These are phyloP conservation scores for Saguinus midas DNA, from an alignment of 2,113 vertebrate species.

Conservation along the genomic window DNA sequence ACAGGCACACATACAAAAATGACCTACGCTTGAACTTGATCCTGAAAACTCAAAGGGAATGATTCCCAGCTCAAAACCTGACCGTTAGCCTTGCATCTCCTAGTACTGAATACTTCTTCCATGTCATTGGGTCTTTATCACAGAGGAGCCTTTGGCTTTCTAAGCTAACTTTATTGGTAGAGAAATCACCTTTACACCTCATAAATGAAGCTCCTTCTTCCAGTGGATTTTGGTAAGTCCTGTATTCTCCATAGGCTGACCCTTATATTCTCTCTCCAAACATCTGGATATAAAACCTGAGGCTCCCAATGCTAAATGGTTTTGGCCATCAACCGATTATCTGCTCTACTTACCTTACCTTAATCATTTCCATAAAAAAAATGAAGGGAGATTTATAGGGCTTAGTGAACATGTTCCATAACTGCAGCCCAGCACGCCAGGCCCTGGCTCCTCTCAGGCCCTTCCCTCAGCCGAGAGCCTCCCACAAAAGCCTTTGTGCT, in stretches of 20 bases:
- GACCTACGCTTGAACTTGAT: not conserved
- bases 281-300: slow-evolving; percentile 55
- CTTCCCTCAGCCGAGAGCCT: slow-evolving; percentile 50
- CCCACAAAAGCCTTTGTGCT: not conserved
- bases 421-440: not conserved
- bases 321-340: slow-evolving; percentile 56
- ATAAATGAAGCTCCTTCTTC: slow-evolving; percentile 59
- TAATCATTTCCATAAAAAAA: slow-evolving; percentile 35
- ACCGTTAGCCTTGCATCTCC: not conserved
- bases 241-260: not conserved
- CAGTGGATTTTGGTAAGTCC: slow-evolving; percentile 25
- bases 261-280: slow-evolving; percentile 25
- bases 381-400: slow-evolving; percentile 40
- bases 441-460: slow-evolving; percentile 2
- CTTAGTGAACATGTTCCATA: slow-evolving; percentile 40
- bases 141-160: not conserved
- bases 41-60: not conserved
- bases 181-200: slow-evolving; percentile 26
- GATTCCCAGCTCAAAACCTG: not conserved
- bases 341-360: not conserved
- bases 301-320: slow-evolving; percentile 14
- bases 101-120: not conserved
- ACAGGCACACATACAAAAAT: not conserved
- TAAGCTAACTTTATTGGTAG: slow-evolving; percentile 32
- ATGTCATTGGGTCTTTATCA: not conserved